Evolutionary conservation across 2,113 vertebrate genomes (phyloP).

Genomic region (Circaetus cinerascens): DNA sequence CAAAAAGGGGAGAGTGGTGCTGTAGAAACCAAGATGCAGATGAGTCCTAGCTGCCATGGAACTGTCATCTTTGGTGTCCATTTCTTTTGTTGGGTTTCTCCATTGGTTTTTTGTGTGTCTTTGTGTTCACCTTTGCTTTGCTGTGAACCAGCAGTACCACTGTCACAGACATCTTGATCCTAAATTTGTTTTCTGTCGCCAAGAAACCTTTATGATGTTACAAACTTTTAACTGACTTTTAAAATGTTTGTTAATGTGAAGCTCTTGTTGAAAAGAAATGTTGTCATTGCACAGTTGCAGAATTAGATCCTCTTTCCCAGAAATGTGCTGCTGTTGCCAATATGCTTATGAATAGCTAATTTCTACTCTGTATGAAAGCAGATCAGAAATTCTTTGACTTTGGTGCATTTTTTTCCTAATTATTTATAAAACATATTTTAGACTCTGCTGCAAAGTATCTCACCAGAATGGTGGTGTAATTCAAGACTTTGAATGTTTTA

Average conservation of each 20-base stretch:
- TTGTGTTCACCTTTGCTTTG: not conserved
- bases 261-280: not conserved
- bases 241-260: not conserved
- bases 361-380: not conserved
- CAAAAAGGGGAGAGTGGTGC: not conserved
- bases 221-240: not conserved
- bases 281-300: not conserved
- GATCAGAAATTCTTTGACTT: not conserved
- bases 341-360: not conserved
- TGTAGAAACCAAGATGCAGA: not conserved
- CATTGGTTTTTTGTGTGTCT: not conserved
- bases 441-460: not conserved
- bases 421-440: not conserved
- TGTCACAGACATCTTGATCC: not conserved
- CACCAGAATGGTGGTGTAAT: not conserved
- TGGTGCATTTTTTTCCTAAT: not conserved
- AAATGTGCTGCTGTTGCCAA: not conserved
- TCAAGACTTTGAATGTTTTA: not conserved
- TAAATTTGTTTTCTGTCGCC: not conserved
- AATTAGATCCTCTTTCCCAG: not conserved
- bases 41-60: not conserved
- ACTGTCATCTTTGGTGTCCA: not conserved
- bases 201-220: not conserved
- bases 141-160: not conserved
- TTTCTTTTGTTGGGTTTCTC: not conserved